A percentile compares a stretch with the other conserved stretches of the same genome.
phyloP scores from a whole-genome alignment of 2,888 invertebrate species.

The Nephrocerus scutellatus region DNA sequence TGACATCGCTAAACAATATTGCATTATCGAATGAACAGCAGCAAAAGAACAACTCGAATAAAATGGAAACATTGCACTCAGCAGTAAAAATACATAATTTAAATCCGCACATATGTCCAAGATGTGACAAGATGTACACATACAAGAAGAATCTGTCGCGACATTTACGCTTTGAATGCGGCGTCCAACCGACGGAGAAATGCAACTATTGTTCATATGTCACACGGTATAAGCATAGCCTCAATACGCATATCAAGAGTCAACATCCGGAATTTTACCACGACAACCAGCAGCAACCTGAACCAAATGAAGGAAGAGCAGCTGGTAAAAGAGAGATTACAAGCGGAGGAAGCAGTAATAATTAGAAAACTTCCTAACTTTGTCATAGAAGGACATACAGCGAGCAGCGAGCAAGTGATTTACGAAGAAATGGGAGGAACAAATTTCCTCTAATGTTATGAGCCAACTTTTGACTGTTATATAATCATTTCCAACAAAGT shows the following conservation, averaged over 20 bases:
- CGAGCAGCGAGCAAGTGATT: no score
- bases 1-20: conserved; percentile 43
- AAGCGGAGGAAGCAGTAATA: no score
- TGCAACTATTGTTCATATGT: conserved; percentile 52
- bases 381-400: no score
- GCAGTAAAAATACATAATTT: background rate
- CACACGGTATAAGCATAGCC: conserved; percentile 51
- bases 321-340: no score
- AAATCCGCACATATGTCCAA: conserved; percentile 47
- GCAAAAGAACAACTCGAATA: conserved; percentile 1
- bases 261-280: conserved; percentile 40
- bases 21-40: conserved; percentile 19
- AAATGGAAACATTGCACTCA: background rate
- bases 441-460: no score
- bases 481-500: no score
- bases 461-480: no score
- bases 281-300: no score
- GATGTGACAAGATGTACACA: conserved; percentile 54
- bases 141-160: conserved; percentile 55
- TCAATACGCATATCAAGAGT: conserved; percentile 49
- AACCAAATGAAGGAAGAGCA: no score
- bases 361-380: no score
- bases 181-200: conserved; percentile 52
- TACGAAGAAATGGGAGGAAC: no score
- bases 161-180: conserved; percentile 55